These are phyloP conservation scores for Arion vulgaris DNA, from an alignment of 1,140 invertebrate genomes.

Conservation along the genomic window DNA sequence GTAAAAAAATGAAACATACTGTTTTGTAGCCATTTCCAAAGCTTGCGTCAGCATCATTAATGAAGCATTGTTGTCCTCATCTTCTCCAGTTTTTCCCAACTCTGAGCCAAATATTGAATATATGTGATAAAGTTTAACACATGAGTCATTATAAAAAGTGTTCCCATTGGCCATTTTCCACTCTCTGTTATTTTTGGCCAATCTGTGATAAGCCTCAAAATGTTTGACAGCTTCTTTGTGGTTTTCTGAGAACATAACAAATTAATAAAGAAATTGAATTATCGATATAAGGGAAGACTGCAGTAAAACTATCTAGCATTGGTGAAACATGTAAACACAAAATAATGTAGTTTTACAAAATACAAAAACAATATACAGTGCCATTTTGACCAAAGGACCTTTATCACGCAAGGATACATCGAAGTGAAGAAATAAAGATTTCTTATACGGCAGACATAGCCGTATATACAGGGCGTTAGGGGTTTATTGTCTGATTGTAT, in stretches of 20 bases:
- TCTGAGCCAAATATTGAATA: slow-evolving; percentile 61
- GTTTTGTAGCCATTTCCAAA: slow-evolving; percentile 58
- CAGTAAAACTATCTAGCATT: too few species aligned
- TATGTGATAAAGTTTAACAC: slow-evolving; percentile 63
- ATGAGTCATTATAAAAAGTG: slow-evolving; percentile 63
- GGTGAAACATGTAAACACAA: too few species aligned
- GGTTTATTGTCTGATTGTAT: too few species aligned
- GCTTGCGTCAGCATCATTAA: slow-evolving; percentile 64
- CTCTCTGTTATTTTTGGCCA: slow-evolving; percentile 59
- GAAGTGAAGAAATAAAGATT: too few species aligned
- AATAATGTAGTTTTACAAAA: too few species aligned
- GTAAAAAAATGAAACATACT: background rate
- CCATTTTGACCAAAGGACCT: too few species aligned
- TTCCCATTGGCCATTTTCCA: slow-evolving; percentile 45
- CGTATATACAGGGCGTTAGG: too few species aligned
- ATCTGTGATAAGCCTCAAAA: slow-evolving; percentile 67
- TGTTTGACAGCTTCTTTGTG: slow-evolving; percentile 64
- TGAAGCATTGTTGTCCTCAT: slow-evolving; percentile 44
- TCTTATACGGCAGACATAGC: too few species aligned
- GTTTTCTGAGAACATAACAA: slow-evolving; percentile 51
- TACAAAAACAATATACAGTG: too few species aligned
- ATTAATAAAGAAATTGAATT: background rate
- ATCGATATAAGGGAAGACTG: too few species aligned
- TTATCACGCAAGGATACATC: too few species aligned
- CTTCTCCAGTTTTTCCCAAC: slow-evolving; percentile 47